phyloP scores from a whole-genome alignment of 1,140 invertebrate genomes.

The Temnothorax curvispinosus region DNA sequence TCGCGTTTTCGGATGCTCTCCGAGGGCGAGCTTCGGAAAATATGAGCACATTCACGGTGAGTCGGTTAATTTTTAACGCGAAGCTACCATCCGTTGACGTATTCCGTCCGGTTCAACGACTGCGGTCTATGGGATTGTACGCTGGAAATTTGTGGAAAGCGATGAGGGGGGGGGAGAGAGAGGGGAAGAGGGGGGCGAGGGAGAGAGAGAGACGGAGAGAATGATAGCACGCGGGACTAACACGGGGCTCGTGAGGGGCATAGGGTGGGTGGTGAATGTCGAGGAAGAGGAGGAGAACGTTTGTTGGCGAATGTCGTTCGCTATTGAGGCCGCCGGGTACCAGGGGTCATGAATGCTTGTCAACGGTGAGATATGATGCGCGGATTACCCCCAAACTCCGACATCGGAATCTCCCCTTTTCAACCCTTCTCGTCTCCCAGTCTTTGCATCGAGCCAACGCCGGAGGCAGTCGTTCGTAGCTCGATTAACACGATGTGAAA shows the following conservation, averaged over 20 bases:
- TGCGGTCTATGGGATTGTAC: conserved; percentile 64
- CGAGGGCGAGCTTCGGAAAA: conserved; percentile 52
- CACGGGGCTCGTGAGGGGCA: conserved; percentile 31
- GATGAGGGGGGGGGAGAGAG: conserved; percentile 7
- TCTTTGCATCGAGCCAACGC: conserved; percentile 61
- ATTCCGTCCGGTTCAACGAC: conserved; percentile 72
- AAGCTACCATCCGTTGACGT: conserved; percentile 58
- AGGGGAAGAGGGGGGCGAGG: neutral
- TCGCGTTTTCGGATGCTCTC: neutral
- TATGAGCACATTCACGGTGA: conserved; percentile 75
- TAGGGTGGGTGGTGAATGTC: conserved; percentile 30
- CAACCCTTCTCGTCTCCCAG: conserved; percentile 63
- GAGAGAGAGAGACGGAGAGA: conserved; percentile 4
- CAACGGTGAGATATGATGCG: conserved; percentile 81
- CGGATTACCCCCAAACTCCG: conserved; percentile 74
- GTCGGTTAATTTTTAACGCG: conserved; percentile 75
- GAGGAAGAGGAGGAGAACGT: conserved; percentile 63
- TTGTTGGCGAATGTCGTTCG: conserved; percentile 76
- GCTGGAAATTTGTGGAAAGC: conserved; percentile 66
- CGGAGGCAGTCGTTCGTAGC: conserved; percentile 44
- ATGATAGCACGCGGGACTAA: conserved; percentile 43
- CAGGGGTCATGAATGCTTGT: conserved; percentile 80
- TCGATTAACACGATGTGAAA: conserved; percentile 57
- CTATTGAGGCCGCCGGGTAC: conserved; percentile 76
- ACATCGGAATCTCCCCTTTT: conserved; percentile 68